These are phyloP conservation scores for Notolepis coatsorum DNA, from an alignment of 2,797 vertebrate genomes.

Conservation along the genomic window DNA sequence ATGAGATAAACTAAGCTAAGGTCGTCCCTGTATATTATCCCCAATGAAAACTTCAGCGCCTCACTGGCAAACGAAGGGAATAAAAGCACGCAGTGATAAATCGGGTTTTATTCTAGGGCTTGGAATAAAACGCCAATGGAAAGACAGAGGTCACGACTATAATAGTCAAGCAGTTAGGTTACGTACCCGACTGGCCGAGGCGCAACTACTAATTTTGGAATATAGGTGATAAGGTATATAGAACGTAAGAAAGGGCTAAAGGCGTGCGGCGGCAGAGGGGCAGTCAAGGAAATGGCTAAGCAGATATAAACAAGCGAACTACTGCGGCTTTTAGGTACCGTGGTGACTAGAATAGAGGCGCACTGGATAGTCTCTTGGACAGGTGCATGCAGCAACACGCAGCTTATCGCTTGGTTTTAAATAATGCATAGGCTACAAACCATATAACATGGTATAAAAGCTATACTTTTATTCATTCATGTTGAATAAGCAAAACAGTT, in stretches of 20 bases:
- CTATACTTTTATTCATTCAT: too few species aligned
- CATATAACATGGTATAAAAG: too few species aligned
- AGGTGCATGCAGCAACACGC: not conserved
- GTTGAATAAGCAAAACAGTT: too few species aligned
- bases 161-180: not conserved
- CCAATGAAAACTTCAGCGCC: not conserved
- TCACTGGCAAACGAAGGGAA: not conserved
- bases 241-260: too few species aligned
- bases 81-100: too few species aligned
- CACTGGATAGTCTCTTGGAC: not conserved
- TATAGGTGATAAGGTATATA: too few species aligned
- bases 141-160: not conserved
- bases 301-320: constrained; percentile 40
- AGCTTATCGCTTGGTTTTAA: too few species aligned
- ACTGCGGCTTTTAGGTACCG: constrained; percentile 70
- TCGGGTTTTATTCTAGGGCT: not conserved
- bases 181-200: constrained; percentile 28
- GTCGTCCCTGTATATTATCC: not conserved
- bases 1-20: not conserved
- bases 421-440: too few species aligned
- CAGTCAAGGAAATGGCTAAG: not conserved
- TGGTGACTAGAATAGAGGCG: not conserved
- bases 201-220: not conserved
- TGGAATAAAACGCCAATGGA: not conserved
- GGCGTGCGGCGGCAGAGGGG: constrained; percentile 2